Evolutionary conservation across 1,140 invertebrate genomes (phyloP).

Genomic region (Planococcus citri): DNA sequence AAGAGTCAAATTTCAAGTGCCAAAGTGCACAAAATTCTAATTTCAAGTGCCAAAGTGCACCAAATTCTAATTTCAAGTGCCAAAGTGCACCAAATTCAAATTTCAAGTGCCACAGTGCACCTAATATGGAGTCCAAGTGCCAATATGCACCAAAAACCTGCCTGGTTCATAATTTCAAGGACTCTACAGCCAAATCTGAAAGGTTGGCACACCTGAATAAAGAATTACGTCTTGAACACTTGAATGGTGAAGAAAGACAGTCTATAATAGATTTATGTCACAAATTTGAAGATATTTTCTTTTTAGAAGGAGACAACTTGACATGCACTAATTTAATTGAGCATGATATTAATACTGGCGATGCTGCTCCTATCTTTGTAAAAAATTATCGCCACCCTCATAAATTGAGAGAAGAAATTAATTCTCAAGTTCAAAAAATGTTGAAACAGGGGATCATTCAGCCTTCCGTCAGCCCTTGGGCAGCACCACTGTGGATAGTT

Average conservation of each 20-base stretch:
- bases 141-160: too few relatives aligned
- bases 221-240: slow-evolving; percentile 23
- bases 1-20: too few relatives aligned
- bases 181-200: too few relatives aligned
- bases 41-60: too few relatives aligned
- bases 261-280: slow-evolving; percentile 21
- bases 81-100: too few relatives aligned
- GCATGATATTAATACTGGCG: slow-evolving; percentile 29
- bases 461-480: slow-evolving; percentile 24
- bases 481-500: slow-evolving; percentile 24
- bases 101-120: too few relatives aligned
- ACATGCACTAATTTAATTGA: slow-evolving; percentile 27
- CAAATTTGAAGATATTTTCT: slow-evolving; percentile 25
- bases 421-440: slow-evolving; percentile 30
- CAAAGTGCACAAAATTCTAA: too few relatives aligned
- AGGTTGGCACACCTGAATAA: too few relatives aligned
- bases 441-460: slow-evolving; percentile 23
- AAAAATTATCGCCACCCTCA: slow-evolving; percentile 33
- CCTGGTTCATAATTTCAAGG: too few relatives aligned
- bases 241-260: slow-evolving; percentile 24
- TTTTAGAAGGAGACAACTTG: slow-evolving; percentile 20
- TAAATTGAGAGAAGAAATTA: slow-evolving; percentile 31
- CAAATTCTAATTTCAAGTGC: too few relatives aligned
- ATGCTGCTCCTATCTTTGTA: slow-evolving; percentile 23
- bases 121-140: too few relatives aligned